Conservation (phyloP, 2,113 vertebrate species). For the Heterocephalus glaber region DNA sequence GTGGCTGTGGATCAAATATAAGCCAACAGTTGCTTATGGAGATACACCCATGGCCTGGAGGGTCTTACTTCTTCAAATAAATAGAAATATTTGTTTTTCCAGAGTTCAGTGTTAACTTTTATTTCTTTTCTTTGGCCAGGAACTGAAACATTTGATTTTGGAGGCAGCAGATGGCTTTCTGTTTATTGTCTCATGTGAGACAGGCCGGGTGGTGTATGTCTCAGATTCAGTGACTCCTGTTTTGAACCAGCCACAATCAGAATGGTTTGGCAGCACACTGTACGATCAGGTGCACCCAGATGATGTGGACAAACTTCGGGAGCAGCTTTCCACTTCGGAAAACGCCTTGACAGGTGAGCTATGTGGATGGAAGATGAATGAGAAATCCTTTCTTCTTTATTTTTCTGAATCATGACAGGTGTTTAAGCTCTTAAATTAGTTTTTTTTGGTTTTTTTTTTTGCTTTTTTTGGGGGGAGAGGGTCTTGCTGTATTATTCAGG, state of each 20-base stretch:
- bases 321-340: conserved; percentile 96
- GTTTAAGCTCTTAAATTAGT: conserved; percentile 38
- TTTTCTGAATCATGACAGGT: conserved; percentile 8
- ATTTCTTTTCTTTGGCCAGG: conserved; percentile 83
- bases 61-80: neutral
- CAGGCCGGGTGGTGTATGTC: conserved; percentile 94
- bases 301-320: conserved; percentile 95
- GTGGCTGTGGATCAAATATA: neutral
- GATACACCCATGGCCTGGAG: neutral
- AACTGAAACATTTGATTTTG: conserved; percentile 96
- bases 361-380: neutral
- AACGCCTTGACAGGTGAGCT: conserved; percentile 90
- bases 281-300: conserved; percentile 98
- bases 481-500: no score
- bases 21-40: neutral
- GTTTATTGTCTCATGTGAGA: conserved; percentile 98
- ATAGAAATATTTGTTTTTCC: conserved; percentile 30
- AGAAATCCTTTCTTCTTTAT: neutral
- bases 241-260: conserved; percentile 94
- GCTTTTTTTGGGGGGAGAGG: no score
- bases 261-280: conserved; percentile 96
- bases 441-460: neutral
- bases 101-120: conserved; percentile 56
- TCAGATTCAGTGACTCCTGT: conserved; percentile 96
- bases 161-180: conserved; percentile 98